These are phyloP conservation scores for Glyptemys insculpta DNA, from an alignment of 2,797 vertebrate species.

Conservation along the genomic window DNA sequence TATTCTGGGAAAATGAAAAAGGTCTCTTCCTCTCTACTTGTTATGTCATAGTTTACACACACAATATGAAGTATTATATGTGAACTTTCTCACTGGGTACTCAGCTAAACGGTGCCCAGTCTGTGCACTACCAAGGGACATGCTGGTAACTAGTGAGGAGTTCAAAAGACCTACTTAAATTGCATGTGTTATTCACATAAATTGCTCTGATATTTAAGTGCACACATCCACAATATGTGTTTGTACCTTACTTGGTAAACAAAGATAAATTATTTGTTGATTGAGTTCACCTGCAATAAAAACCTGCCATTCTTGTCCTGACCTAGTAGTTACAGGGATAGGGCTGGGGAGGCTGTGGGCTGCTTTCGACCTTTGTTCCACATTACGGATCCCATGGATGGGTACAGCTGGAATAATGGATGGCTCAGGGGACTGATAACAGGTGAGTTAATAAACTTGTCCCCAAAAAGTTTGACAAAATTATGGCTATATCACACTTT, in stretches of 20 bases:
- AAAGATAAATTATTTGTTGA: neutral
- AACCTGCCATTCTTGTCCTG: neutral
- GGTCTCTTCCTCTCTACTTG: neutral
- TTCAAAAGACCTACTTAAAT: neutral
- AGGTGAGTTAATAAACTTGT: neutral
- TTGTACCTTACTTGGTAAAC: neutral
- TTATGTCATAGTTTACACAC: neutral
- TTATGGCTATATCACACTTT: neutral
- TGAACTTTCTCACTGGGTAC: neutral
- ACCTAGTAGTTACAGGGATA: neutral
- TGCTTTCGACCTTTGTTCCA: neutral
- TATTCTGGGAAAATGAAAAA: neutral
- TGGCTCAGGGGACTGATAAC: neutral
- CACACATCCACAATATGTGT: no score
- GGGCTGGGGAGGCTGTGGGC: neutral
- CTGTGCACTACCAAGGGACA: neutral
- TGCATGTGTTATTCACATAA: neutral
- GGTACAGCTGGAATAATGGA: neutral
- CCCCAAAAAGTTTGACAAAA: neutral
- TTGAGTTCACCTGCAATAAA: neutral
- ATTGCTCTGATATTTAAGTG: neutral
- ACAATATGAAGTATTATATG: neutral
- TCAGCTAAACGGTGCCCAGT: neutral
- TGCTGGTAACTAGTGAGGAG: neutral
- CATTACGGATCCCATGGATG: neutral